Evolutionary conservation across 1,140 invertebrate genomes (phyloP).

Genomic region (Cotesia vestalis): DNA sequence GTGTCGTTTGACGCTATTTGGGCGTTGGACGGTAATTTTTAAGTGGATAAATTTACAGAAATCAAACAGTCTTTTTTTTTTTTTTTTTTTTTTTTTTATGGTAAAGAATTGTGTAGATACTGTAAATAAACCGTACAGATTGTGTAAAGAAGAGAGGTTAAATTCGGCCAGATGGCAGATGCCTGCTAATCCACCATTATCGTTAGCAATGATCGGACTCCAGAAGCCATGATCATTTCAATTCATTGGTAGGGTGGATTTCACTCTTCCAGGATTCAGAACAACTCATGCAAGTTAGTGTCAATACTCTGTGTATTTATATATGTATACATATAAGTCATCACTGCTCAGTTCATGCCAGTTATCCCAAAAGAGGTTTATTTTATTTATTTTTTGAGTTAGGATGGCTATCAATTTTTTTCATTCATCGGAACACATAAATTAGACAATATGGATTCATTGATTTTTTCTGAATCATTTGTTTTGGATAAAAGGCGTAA

Average conservation of each 20-base stretch:
- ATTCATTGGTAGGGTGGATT: slow-evolving; percentile 44
- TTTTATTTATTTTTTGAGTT: no score
- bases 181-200: slow-evolving; percentile 57
- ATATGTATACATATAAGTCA: slow-evolving; percentile 27
- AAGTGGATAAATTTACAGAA: neutral
- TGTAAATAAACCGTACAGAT: neutral
- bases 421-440: no score
- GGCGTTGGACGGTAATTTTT: neutral
- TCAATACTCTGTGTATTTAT: slow-evolving; percentile 29
- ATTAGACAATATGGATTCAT: no score
- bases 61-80: no score
- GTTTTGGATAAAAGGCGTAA: no score
- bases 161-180: slow-evolving; percentile 52
- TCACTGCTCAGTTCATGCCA: slow-evolving; percentile 31
- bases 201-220: slow-evolving; percentile 53
- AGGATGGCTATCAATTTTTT: no score
- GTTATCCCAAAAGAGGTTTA: no score
- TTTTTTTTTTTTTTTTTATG: neutral
- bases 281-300: slow-evolving; percentile 37
- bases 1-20: no score
- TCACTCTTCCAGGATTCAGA: slow-evolving; percentile 31
- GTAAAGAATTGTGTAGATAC: neutral
- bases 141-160: neutral
- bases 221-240: slow-evolving; percentile 46
- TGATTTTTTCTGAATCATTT: no score